Conservation (phyloP, 2,888 invertebrate genomes). For the Heliconius sara region DNA sequence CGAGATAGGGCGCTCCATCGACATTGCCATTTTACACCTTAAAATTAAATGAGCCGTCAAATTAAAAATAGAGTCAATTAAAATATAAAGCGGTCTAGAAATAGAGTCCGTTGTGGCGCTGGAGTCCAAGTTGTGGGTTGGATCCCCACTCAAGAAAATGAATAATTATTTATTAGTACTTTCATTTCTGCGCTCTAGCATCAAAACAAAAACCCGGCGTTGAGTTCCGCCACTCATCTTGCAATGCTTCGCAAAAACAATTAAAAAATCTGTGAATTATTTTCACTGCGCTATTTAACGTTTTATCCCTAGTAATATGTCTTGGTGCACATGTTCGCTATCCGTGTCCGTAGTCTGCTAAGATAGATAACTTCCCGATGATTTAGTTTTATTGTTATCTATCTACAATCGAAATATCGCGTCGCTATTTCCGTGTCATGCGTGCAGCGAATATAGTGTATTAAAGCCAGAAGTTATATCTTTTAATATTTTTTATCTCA, state of each 20-base stretch:
- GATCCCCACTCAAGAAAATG: no score
- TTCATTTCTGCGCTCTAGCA: no score
- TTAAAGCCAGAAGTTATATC: conserved; percentile 17
- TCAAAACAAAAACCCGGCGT: no score
- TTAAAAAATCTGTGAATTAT: conserved; percentile 64
- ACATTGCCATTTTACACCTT: conserved; percentile 10
- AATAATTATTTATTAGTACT: no score
- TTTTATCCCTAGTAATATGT: conserved; percentile 72
- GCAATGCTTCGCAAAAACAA: conserved; percentile 38
- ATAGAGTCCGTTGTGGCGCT: no score
- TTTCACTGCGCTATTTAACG: conserved; percentile 73
- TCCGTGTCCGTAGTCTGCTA: conserved; percentile 66
- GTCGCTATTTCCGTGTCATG: conserved; percentile 50
- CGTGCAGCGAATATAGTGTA: conserved; percentile 42
- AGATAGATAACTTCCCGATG: conserved; percentile 84
- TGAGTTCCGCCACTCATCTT: no score
- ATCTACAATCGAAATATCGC: conserved; percentile 74
- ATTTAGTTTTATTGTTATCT: conserved; percentile 83
- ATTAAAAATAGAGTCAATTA: conserved; percentile 32
- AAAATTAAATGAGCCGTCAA: conserved; percentile 30
- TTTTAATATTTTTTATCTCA: background rate
- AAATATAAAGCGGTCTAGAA: background rate
- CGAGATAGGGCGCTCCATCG: conserved; percentile 32
- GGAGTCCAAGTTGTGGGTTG: no score
- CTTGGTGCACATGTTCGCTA: conserved; percentile 71